These are phyloP conservation scores for Brachypteracias leptosomus DNA, from an alignment of 2,113 vertebrate species.

Conservation along the genomic window DNA sequence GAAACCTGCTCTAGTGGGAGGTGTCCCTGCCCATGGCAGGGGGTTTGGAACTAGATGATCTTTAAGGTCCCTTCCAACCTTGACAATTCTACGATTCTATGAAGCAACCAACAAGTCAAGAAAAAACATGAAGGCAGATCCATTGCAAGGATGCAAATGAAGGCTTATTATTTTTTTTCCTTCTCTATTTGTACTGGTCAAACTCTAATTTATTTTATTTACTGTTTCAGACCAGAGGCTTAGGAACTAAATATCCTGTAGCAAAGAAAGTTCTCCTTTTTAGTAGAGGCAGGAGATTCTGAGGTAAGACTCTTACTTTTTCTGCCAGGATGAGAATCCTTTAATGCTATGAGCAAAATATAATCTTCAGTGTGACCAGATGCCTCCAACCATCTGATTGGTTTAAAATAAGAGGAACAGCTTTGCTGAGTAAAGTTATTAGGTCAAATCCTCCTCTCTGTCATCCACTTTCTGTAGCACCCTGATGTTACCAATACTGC, in stretches of 20 bases:
- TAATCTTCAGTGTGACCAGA: background rate
- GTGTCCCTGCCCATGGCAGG: too few species aligned
- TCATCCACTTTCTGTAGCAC: background rate
- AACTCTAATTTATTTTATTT: background rate
- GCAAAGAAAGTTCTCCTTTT: background rate
- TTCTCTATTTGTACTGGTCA: background rate
- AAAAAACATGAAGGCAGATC: background rate
- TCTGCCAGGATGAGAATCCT: background rate
- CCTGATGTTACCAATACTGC: background rate
- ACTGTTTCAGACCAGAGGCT: background rate
- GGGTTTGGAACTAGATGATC: too few species aligned
- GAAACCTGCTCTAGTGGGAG: too few species aligned
- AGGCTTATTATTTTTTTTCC: background rate
- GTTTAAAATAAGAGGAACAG: slow-evolving; percentile 5
- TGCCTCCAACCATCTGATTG: background rate
- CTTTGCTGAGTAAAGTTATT: background rate
- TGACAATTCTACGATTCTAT: too few species aligned
- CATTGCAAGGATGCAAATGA: background rate
- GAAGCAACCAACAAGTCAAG: background rate
- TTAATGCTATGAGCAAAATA: background rate
- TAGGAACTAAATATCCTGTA: background rate
- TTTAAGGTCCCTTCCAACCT: too few species aligned
- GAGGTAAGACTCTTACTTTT: background rate
- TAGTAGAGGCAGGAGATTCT: background rate
- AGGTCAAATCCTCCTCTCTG: background rate